These are phyloP conservation scores for Cyclophora punctaria DNA, from an alignment of 2,888 invertebrate species.

Conservation along the genomic window DNA sequence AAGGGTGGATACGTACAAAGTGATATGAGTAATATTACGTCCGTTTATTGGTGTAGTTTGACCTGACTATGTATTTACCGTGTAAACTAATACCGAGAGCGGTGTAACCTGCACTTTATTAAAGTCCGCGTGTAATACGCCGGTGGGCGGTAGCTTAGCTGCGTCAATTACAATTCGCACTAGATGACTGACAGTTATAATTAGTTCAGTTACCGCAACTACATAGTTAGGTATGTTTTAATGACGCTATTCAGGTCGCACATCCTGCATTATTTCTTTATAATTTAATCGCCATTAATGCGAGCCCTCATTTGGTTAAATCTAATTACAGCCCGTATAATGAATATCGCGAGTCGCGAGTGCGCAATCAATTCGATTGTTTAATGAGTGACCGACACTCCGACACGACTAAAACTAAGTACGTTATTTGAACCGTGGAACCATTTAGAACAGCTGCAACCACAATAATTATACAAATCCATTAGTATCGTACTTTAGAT, in stretches of 20 bases:
- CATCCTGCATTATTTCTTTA: constrained; percentile 45
- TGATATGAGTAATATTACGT: constrained; percentile 9
- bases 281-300: constrained; percentile 47
- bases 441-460: constrained; percentile 54
- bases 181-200: too few relatives aligned
- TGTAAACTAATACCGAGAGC: not conserved
- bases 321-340: constrained; percentile 70
- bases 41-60: constrained; percentile 7
- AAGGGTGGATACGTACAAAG: constrained; percentile 22
- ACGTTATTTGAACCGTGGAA: constrained; percentile 33
- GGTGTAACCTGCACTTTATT: not conserved
- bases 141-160: too few relatives aligned
- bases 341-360: constrained; percentile 48
- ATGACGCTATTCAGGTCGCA: constrained; percentile 34
- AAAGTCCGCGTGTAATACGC: too few relatives aligned
- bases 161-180: too few relatives aligned
- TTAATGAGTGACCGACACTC: constrained; percentile 62
- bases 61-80: not conserved
- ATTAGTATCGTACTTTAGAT: constrained; percentile 46
- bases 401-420: constrained; percentile 56
- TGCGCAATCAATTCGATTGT: constrained; percentile 67
- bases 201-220: not conserved
- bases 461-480: constrained; percentile 51
- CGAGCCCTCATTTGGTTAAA: constrained; percentile 69
- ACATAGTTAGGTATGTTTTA: not conserved